phyloP scores from a whole-genome alignment of 2,888 invertebrate species.

The Theristus sp. region DNA sequence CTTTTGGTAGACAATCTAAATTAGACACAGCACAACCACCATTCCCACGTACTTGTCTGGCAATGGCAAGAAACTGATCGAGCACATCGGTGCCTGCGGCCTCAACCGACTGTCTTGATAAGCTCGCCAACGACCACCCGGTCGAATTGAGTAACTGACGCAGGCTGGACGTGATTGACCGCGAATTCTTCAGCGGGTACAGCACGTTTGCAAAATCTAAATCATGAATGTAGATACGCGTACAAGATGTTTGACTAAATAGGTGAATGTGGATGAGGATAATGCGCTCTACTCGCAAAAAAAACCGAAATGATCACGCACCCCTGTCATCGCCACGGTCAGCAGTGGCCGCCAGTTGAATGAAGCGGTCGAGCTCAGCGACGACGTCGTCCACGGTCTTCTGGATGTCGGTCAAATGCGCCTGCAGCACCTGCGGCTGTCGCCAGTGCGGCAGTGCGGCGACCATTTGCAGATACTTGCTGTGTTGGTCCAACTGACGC shows the following conservation, averaged over 20 bases:
- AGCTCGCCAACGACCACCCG: not conserved
- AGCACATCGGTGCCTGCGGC: not conserved
- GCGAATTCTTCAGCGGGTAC: not conserved
- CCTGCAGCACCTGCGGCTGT: not conserved
- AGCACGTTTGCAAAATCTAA: not conserved
- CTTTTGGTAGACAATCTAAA: no score
- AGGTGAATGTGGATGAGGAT: no score
- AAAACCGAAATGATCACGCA: not conserved
- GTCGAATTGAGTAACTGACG: not conserved
- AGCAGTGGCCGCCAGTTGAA: not conserved
- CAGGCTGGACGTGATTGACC: not conserved
- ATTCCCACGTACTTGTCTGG: not conserved
- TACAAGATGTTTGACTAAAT: no score
- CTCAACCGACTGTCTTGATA: not conserved
- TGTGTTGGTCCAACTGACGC: not conserved
- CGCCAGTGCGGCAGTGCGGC: not conserved
- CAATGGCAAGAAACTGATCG: not conserved
- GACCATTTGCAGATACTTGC: not conserved
- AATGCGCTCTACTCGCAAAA: not conserved
- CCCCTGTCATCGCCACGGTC: not conserved
- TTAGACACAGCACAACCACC: not conserved
- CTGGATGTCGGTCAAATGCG: not conserved
- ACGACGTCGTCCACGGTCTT: not conserved
- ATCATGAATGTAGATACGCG: not conserved
- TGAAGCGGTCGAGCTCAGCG: not conserved